phyloP scores from a whole-genome alignment of 2,888 invertebrate species.

The Mesopsocus fuscifrons region DNA sequence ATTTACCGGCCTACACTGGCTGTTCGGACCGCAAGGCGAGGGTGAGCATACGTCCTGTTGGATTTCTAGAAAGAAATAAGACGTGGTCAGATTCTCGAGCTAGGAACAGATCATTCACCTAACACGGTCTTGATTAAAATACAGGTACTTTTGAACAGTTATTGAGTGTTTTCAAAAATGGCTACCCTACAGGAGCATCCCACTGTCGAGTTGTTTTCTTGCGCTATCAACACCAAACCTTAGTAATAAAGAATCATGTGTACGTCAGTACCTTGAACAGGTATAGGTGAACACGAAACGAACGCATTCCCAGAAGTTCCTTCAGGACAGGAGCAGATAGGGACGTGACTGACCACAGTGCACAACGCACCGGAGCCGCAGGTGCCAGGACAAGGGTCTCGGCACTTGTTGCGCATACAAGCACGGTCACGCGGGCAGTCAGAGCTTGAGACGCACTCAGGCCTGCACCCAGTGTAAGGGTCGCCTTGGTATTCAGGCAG shows the following conservation, averaged over 20 bases:
- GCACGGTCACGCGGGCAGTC: conserved; percentile 21
- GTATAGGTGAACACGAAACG: conserved; percentile 21
- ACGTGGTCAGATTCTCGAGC: too few species aligned
- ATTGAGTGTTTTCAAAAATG: too few species aligned
- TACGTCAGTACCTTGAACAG: conserved; percentile 8
- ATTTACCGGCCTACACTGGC: conserved; percentile 52
- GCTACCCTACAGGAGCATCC: too few species aligned
- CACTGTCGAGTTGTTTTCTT: too few species aligned
- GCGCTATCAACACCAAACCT: too few species aligned
- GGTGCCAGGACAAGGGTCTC: conserved; percentile 21
- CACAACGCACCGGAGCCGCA: conserved; percentile 26
- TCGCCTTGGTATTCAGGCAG: conserved; percentile 28
- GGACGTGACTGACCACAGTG: conserved; percentile 22
- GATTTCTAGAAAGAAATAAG: neutral
- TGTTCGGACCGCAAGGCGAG: conserved; percentile 64
- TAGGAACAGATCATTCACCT: too few species aligned
- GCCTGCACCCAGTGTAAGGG: conserved; percentile 24
- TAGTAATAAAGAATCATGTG: too few species aligned
- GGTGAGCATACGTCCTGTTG: conserved; percentile 44
- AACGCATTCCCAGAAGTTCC: conserved; percentile 28
- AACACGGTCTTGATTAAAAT: too few species aligned
- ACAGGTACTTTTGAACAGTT: too few species aligned
- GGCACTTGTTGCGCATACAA: conserved; percentile 21
- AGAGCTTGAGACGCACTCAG: conserved; percentile 21
- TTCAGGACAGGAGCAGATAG: conserved; percentile 19